These are phyloP conservation scores for Pararge aegeria DNA, from an alignment of 1,140 invertebrate genomes.

Conservation along the genomic window DNA sequence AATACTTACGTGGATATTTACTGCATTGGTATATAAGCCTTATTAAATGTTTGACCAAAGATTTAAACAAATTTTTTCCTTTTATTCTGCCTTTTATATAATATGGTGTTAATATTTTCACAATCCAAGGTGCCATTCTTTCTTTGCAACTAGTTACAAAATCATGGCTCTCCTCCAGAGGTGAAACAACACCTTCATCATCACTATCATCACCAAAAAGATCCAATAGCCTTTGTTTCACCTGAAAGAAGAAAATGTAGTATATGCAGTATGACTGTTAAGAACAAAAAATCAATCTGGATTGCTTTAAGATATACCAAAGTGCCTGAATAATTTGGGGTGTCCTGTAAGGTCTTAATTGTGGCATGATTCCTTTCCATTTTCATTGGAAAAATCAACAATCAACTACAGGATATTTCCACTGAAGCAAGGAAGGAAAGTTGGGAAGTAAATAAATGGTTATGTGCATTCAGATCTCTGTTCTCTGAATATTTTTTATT, in stretches of 20 bases:
- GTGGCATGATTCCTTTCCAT: no score
- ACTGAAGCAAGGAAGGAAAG: no score
- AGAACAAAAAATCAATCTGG: no score
- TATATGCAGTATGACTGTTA: no score
- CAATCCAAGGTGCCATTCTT: slow-evolving; percentile 70
- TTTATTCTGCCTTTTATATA: slow-evolving; percentile 64
- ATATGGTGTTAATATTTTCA: slow-evolving; percentile 62
- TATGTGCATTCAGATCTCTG: no score
- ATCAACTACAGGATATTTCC: no score
- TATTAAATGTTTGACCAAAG: slow-evolving; percentile 67
- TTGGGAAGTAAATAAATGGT: no score
- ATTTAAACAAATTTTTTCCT: slow-evolving; percentile 62
- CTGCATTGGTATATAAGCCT: slow-evolving; percentile 70
- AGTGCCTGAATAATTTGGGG: no score
- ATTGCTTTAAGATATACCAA: no score
- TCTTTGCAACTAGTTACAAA: slow-evolving; percentile 72
- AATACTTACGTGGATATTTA: slow-evolving; percentile 67
- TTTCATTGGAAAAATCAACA: no score
- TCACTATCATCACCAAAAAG: slow-evolving; percentile 72
- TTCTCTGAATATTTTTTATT: no score
- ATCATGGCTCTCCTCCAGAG: slow-evolving; percentile 60
- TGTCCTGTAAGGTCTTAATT: no score
- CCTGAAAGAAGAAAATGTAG: slow-evolving; percentile 43
- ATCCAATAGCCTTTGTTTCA: slow-evolving; percentile 59
- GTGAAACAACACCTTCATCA: slow-evolving; percentile 69